These are phyloP conservation scores for Zaprionus kolodkinae DNA, from an alignment of 1,140 invertebrate species.

Conservation along the genomic window DNA sequence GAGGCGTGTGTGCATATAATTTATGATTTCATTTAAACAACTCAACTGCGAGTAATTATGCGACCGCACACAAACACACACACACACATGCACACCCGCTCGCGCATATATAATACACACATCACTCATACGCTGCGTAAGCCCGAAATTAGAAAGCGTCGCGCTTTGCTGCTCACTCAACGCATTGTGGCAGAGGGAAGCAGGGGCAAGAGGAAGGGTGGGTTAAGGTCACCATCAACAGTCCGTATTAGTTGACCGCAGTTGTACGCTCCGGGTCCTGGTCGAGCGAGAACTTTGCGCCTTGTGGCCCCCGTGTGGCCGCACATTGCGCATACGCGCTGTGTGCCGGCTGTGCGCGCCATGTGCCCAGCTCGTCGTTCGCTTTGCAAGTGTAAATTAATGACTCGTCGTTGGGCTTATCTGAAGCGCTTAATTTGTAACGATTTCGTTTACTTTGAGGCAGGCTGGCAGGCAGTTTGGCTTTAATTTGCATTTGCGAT, in stretches of 20 bases:
- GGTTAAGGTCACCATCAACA: constrained; percentile 31
- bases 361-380: background rate
- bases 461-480: background rate
- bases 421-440: constrained; percentile 62
- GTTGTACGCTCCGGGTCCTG: constrained; percentile 13
- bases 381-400: constrained; percentile 41
- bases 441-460: constrained; percentile 26
- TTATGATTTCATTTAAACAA: constrained; percentile 78
- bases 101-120: constrained; percentile 15
- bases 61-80: constrained; percentile 46
- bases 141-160: constrained; percentile 49
- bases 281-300: constrained; percentile 36
- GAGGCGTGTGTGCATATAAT: constrained; percentile 62
- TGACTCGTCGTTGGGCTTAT: constrained; percentile 50
- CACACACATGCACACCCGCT: background rate
- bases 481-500: constrained; percentile 51
- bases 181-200: background rate
- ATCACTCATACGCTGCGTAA: constrained; percentile 52
- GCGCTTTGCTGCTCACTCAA: constrained; percentile 36
- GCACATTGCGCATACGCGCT: constrained; percentile 59
- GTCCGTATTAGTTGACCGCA: constrained; percentile 48
- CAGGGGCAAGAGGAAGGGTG: background rate
- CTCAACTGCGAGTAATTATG: constrained; percentile 77
- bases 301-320: constrained; percentile 33
- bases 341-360: constrained; percentile 26